Evolutionary conservation across 2,113 vertebrate species (phyloP), one percentile per base, ranked within the genome.

Genomic region (Odontophorus gujanensis): DNA sequence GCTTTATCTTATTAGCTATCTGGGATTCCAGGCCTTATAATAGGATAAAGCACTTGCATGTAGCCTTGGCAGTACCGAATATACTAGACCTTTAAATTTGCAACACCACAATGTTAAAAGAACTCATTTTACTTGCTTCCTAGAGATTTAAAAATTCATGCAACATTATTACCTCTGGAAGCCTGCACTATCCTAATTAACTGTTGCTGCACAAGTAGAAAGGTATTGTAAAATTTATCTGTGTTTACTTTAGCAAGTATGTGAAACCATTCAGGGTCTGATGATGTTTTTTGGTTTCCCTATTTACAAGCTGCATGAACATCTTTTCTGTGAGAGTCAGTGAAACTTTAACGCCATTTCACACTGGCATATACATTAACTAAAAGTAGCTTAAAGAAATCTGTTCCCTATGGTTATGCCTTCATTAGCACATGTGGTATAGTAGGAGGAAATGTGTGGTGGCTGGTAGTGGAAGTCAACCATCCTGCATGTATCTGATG

Each of bases 1-100:
- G 84, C 83, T 92, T 96, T 96, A 97, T 97, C 93, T 83, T 89
- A 93, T 97, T 96, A 96, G 72, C 66, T 63, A 81, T 87, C 76
- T 94, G 82, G 71, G 76, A 93, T 92, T 96, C 87, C 87, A 87
- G 79, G 62, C 73, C 89, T 85, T 85, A 21, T 87, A 90, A 95
- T 43, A 96, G 94, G 94, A 96, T 96, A 93, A 96, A 92, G 74
- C 15, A 55, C 83, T 84, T 89, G 57, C 84, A 48, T 94, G 40
- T 80, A 81, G 76, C 48, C 65, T 67, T 88, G 67, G 82, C 59
- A 93, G 17, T 30, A 40, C 34, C 85, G 12, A 62, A 69, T 16
- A 57, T 89, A 76, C 7, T 43, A 87, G 68, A 87, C n/a, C 61
- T 93, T 86, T 89, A 89, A 62, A 81, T 93, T 45, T 91, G 40